Evolutionary conservation across 2,888 invertebrate genomes (phyloP), one percentile per base, ranked within the genome.

Genomic region (Hydropsyche betteni): DNA sequence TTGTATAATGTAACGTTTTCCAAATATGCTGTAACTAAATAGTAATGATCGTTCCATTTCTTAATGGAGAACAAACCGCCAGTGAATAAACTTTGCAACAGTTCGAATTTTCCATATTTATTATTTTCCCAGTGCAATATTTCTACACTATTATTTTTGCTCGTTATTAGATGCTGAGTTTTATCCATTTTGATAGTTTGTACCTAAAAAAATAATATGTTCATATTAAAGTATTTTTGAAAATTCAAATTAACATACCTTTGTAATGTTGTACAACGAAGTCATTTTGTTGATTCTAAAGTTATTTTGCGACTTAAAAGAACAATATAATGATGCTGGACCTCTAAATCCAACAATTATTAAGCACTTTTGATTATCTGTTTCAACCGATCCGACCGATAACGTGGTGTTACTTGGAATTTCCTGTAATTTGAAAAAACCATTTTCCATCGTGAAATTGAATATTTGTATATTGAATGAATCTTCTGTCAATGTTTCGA

Each of bases 1-100:
- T 50, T 75, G 72, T 75, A 73, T 53, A 75, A 73, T 14, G 8
- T 10, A 12, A 73, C 24, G 33, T 64, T 14, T 8, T 73, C 34
- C 4, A 12, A 33, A 50, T 68, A 24, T 24, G 12, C 53, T 5
- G 68, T 68, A 51, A 50, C 75, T n/a, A 73, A 33, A 55, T 72
- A 53, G 10, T 68, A 53, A 14, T 73, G n/a, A 73, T 71, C 14
- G 6, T 52, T 72, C 68, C 71, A 72, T 36, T 24, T 44, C 10
- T 34, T 72, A 38, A 55, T 33, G 6, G 72, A 61, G 53, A 70
- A 36, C 10, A 34, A 38, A 4, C 8, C 50, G 7, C 38, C 53
- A 14, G 16, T 14, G 12, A 69, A 55, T 55, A 76, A 33, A 10
- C 69, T 58, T 50, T 76, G 76, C 8, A 76, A 50, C 1, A 52